A percentile compares a stretch with the other conserved stretches of the same genome.
phyloP scores from a whole-genome alignment of 2,113 vertebrate genomes.

The Aramus guarauna region DNA sequence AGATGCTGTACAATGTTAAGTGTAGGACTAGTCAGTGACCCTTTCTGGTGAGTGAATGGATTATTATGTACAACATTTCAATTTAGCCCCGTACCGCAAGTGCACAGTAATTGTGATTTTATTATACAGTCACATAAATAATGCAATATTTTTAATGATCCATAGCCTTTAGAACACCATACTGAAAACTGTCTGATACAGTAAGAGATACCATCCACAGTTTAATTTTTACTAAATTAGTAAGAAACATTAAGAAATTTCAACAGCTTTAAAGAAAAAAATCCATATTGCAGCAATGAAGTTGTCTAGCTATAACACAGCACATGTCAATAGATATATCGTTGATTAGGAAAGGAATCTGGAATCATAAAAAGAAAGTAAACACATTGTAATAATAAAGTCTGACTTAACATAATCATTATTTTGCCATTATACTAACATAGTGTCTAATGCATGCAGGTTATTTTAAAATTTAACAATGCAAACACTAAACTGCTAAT shows the following conservation, averaged over 20 bases:
- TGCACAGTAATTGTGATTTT: constrained; percentile 53
- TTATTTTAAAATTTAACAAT: constrained; percentile 62
- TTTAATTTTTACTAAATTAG: constrained; percentile 58
- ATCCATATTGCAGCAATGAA: not conserved
- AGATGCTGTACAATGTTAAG: not conserved
- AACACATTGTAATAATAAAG: constrained; percentile 38
- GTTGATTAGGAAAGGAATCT: constrained; percentile 14
- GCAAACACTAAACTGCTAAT: constrained; percentile 8
- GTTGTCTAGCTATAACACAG: not conserved
- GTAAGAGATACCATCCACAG: not conserved
- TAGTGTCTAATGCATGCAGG: constrained; percentile 18
- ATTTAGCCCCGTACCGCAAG: not conserved
- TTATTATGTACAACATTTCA: constrained; percentile 27
- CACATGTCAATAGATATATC: not conserved
- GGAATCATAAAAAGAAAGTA: constrained; percentile 48
- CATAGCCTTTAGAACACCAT: constrained; percentile 25
- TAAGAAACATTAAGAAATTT: constrained; percentile 22
- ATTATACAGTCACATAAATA: constrained; percentile 73
- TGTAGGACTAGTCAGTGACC: not conserved
- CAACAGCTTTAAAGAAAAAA: constrained; percentile 1
- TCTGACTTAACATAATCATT: constrained; percentile 56
- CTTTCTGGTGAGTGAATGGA: not conserved
- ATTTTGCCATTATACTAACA: constrained; percentile 58
- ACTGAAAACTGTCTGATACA: constrained; percentile 48
- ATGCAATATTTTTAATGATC: constrained; percentile 66